Conservation (phyloP, 2,888 invertebrate genomes). For the Polietes domitor region DNA sequence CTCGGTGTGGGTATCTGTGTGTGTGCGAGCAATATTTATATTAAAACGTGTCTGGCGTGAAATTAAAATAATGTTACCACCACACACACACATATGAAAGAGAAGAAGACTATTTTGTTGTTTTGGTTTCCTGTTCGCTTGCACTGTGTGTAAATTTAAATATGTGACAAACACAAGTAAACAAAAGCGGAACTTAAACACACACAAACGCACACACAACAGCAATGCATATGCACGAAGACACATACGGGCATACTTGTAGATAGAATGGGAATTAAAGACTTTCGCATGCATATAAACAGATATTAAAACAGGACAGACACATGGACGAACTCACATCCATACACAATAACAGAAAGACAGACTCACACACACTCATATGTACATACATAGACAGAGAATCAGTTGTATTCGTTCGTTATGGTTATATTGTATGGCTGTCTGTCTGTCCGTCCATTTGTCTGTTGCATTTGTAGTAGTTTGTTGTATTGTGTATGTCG, state of each 20-base stretch:
- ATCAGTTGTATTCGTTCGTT: not conserved
- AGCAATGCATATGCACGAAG: not conserved
- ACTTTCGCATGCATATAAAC: slow-evolving; percentile 59
- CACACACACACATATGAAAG: not conserved
- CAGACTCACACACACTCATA: not conserved
- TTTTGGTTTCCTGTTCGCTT: not conserved
- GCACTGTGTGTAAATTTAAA: not conserved
- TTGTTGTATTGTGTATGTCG: not conserved
- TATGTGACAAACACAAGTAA: slow-evolving; percentile 26
- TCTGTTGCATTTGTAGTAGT: not conserved
- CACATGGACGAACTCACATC: not conserved
- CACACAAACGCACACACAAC: not conserved
- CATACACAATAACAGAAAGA: not conserved
- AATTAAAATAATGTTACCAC: slow-evolving; percentile 61
- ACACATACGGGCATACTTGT: not conserved
- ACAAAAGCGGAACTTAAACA: slow-evolving; percentile 8
- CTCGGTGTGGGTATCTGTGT: not conserved
- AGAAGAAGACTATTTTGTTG: not conserved
- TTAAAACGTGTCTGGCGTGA: slow-evolving; percentile 73
- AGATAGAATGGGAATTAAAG: slow-evolving; percentile 49
- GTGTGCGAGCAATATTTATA: slow-evolving; percentile 56
- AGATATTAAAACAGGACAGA: slow-evolving; percentile 55
- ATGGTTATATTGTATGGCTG: not conserved
- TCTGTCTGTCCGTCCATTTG: not conserved
- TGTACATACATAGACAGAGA: slow-evolving; percentile 13